Evolutionary conservation across 2,797 vertebrate genomes (phyloP).

Genomic region (Pseudotriccus pelzelni): DNA sequence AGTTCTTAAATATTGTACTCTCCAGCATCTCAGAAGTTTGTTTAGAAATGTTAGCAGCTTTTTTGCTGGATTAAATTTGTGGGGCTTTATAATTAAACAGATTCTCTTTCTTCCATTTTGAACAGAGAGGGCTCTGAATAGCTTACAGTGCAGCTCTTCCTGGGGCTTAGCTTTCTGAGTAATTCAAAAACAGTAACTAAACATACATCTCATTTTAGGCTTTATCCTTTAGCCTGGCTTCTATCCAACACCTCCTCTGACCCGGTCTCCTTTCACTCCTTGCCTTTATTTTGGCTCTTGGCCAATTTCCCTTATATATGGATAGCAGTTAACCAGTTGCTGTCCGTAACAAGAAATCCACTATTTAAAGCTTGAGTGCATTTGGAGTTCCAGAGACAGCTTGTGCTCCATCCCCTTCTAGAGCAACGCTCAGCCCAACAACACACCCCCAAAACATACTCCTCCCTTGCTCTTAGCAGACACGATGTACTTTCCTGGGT

Average conservation of each 20-base stretch:
- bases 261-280: slow-evolving; percentile 61
- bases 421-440: neutral
- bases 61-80: neutral
- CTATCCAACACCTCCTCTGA: slow-evolving; percentile 55
- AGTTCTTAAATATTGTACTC: neutral
- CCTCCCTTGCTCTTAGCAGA: neutral
- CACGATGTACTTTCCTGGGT: neutral
- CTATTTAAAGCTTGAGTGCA: neutral
- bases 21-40: neutral
- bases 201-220: slow-evolving; percentile 52
- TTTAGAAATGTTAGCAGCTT: neutral
- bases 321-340: slow-evolving; percentile 50
- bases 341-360: neutral
- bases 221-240: slow-evolving; percentile 55
- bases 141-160: slow-evolving; percentile 40
- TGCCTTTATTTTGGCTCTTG: slow-evolving; percentile 59
- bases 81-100: neutral
- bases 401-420: neutral
- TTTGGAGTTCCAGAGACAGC: neutral
- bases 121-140: slow-evolving; percentile 36
- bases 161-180: slow-evolving; percentile 40
- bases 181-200: slow-evolving; percentile 62
- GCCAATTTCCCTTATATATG: slow-evolving; percentile 33
- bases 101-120: slow-evolving; percentile 13
- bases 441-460: neutral